Conservation (phyloP, 2,797 vertebrate species). For the Sebastes steindachneri region DNA sequence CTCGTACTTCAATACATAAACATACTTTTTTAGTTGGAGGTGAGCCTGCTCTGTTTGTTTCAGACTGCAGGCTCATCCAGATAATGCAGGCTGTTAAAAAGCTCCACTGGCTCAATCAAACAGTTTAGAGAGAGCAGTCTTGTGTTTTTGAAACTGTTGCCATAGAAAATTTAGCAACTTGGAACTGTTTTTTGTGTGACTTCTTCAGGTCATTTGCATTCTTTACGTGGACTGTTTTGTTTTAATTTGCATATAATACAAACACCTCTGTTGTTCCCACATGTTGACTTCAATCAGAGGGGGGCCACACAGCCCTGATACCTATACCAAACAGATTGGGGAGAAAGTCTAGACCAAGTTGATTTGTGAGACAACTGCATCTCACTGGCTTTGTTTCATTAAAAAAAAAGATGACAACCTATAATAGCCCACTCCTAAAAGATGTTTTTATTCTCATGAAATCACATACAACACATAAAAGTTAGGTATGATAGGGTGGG, state of each 20-base stretch:
- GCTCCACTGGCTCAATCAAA: background rate
- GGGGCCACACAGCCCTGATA: background rate
- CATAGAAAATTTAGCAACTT: background rate
- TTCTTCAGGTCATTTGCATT: background rate
- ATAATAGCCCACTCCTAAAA: background rate
- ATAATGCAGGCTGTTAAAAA: background rate
- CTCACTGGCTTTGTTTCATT: background rate
- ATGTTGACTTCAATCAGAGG: background rate
- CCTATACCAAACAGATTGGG: too few species aligned
- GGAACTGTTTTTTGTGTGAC: background rate
- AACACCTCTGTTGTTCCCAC: background rate
- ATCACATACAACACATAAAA: background rate
- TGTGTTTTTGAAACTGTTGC: background rate
- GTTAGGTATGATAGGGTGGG: background rate
- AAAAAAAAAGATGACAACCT: background rate
- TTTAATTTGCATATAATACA: background rate
- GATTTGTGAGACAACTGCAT: background rate
- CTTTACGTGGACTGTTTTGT: background rate
- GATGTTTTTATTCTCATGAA: background rate
- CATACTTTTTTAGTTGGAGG: background rate
- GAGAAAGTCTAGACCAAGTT: too few species aligned
- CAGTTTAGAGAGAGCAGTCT: background rate
- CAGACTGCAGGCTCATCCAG: background rate
- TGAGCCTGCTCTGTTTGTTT: background rate
- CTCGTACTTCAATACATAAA: background rate